phyloP scores from a whole-genome alignment of 2,797 vertebrate species.

The Hoplostethus mediterraneus region DNA sequence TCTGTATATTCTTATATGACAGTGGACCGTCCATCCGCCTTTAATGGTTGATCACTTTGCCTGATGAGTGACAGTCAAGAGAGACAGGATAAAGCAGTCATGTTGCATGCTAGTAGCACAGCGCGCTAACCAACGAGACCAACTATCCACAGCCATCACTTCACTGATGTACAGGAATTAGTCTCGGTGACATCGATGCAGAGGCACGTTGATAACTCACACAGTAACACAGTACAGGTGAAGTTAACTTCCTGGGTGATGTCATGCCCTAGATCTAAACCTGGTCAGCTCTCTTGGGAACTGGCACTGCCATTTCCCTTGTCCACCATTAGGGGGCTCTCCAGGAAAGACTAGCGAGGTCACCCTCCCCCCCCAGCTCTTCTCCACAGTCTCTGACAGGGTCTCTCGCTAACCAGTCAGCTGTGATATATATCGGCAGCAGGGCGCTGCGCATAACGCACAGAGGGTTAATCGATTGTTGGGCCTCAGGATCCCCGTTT shows the following conservation, averaged over 20 bases:
- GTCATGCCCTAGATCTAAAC: not conserved
- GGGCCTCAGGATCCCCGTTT: constrained; percentile 48
- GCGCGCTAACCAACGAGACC: no score
- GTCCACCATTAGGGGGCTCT: constrained; percentile 78
- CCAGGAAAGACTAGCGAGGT: constrained; percentile 59
- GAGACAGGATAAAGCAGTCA: no score
- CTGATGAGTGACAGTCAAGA: no score
- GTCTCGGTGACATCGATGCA: not conserved
- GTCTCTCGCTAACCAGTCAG: constrained; percentile 50
- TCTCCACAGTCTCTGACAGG: constrained; percentile 30
- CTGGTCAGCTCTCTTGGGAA: constrained; percentile 1
- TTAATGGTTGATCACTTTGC: no score
- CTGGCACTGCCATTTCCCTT: constrained; percentile 33
- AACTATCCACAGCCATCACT: constrained; percentile 2
- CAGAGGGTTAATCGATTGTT: constrained; percentile 60
- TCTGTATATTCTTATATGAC: no score
- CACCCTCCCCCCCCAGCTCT: constrained; percentile 44
- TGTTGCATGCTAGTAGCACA: no score
- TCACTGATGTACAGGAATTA: not conserved
- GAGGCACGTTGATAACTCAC: not conserved
- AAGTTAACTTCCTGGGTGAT: not conserved
- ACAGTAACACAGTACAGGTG: not conserved
- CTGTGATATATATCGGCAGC: constrained; percentile 60
- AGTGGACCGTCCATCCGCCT: no score
- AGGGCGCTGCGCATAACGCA: constrained; percentile 58